These are phyloP conservation scores for Sminthurides aquaticus DNA, from an alignment of 2,888 invertebrate genomes.

Conservation along the genomic window DNA sequence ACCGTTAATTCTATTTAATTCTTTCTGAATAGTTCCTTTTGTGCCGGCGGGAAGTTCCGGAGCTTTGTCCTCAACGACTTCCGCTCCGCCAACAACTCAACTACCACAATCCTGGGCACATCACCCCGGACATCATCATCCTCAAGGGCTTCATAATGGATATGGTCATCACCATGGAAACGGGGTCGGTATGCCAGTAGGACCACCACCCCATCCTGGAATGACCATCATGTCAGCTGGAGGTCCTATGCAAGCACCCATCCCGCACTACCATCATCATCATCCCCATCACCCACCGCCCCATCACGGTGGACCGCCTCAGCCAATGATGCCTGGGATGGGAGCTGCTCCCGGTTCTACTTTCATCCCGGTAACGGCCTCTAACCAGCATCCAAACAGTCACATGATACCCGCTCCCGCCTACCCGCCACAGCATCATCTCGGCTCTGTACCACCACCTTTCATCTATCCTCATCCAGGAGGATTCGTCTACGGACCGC, in stretches of 20 bases:
- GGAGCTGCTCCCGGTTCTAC: constrained; percentile 8
- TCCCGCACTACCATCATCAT: constrained; percentile 12
- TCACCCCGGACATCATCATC: neutral
- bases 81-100: neutral
- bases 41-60: neutral
- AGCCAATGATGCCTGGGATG: neutral
- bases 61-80: neutral
- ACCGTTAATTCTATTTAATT: neutral
- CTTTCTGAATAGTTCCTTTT: neutral
- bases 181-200: too few species aligned
- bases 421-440: constrained; percentile 19
- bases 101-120: neutral
- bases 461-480: constrained; percentile 49
- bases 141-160: neutral
- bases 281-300: constrained; percentile 12
- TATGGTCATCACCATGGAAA: neutral
- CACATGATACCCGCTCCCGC: constrained; percentile 12
- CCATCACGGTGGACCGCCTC: constrained; percentile 8
- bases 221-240: neutral
- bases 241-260: constrained; percentile 19
- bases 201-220: neutral
- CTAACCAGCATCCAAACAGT: constrained; percentile 9
- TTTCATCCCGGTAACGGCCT: constrained; percentile 15
- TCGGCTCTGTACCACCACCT: constrained; percentile 28
- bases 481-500: constrained; percentile 53